Evolutionary conservation across 2,113 vertebrate species (phyloP), one percentile per base, ranked within the genome.

Genomic region (Scytalopus superciliaris): DNA sequence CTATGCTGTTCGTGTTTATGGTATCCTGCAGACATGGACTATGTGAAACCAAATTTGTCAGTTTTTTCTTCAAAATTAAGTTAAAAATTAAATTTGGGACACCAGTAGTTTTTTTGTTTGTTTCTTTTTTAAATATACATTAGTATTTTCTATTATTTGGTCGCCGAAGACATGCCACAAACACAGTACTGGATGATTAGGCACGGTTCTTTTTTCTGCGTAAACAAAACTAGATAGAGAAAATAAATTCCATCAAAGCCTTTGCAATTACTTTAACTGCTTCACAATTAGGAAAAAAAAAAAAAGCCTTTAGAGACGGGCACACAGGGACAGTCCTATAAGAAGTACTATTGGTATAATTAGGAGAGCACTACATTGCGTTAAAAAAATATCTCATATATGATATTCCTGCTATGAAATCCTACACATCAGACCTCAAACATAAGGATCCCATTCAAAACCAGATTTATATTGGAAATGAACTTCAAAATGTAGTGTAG

Each of bases 361-460:
- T 24, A 56, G 1, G 4, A 90, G 37, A 85, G 40, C 33, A 19
- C 30, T 30, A 14, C 3, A 44, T 6, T 42, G 33, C 40, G 25
- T 0, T 18, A 67, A 76, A 87, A 87, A 89, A 87, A 4, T 52
- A 68, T 12, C 63, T 55, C 49, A 9, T 19, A 6, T 10, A 27
- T 0, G 0, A 42, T 19, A 45, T 9, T 75, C 33, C 66, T 44
- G 12, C 16, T 69, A 69, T 0, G 2, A 49, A 44, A 60, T 24
- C 22, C 83, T 56, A 44, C 42, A 10, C 9, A 18, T 23, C 40
- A 39, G 40, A 44, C 44, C 78, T 91, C 53, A 72, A 30, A 52
- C 33, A 33, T 19, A 37, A 85, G 59, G 68, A 80, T 69, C 37
- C 35, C 72, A 23, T 22, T 70, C 67, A 80, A 88, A 96, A 62